Evolutionary conservation across 2,797 vertebrate species (phyloP), one percentile per base, ranked within the genome.

Genomic region (Enteromius trimaculatus): DNA sequence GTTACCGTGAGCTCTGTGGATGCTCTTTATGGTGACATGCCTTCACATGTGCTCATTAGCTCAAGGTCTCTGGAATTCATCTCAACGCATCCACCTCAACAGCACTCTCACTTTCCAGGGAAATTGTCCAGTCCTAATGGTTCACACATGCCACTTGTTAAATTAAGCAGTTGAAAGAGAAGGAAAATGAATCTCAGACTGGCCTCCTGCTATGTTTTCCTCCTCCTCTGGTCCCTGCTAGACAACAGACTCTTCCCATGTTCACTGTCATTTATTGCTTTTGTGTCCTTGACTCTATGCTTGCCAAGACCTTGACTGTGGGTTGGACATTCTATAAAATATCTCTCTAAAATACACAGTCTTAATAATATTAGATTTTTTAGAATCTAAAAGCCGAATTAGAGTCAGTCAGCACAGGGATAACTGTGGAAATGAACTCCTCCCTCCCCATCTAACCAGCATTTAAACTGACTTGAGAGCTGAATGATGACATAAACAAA

Each of bases 101-200:
- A 86, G 82, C 83, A 87, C 85, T 88, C 90, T 90, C 86, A 84
- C 87, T 91, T 86, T 90, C 80, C 86, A 80, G 65, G 71, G 90
- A 86, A 87, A 65, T 84, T 84, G 86, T 47, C 23, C 53, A 85
- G 88, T 71, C 79, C 70, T 91, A 92, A 91, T 91, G 83, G 85
- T 86, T 90, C 85, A 85, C 91, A 92, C 88, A 89, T 92, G 90
- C 84, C 81, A 85, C 82, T 87, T 84, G 89, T 88, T 90, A 86
- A 64, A 71, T 74, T 62, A 3, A 47, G 64, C 84, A 58, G 13
- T 34, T 76, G 34, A 85, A 87, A 81, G 62, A 87, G 84, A 85
- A 88, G 87, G 84, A 44, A 69, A 60, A 58, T 49, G 21, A 8
- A 42, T 58, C 31, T 60, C 34, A 79, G 81, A 81, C 86, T 85